Evolutionary conservation across 2,113 vertebrate species (phyloP), one percentile per base, ranked within the genome.

Genomic region (Tetrax tetrax): DNA sequence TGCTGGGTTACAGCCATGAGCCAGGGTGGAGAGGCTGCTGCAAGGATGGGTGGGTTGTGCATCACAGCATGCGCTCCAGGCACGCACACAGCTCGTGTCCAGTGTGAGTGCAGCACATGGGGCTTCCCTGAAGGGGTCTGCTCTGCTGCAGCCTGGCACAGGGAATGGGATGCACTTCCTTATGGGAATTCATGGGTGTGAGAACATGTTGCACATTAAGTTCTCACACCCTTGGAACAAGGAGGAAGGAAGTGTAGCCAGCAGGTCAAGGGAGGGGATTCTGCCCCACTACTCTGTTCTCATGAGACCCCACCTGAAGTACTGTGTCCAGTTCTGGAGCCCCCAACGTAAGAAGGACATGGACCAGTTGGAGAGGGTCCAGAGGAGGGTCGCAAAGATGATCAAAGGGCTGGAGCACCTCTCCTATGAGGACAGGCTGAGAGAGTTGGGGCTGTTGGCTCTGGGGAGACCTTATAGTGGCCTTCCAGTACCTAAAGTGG

Each of bases 81-180:
- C 63, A 20, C 5, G 1, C 2, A 14, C 7, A 5, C 0, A 0
- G 35, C 23, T 84, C 0, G 0, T 12, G 19, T 51, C 61, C 35
- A 17, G 21, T 45, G 24, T 22, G 24, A 57, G 51, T 22, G 13
- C 28, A 65, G 37, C 14, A 48, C 27, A 38, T 43, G 17, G 31
- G 51, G 5, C n/a, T 82, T 11, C 12, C 12, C 11, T 1, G 4
- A 8, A 54, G 21, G 6, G 18, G 10, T 21, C 29, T 48, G 20
- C 37, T 87, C 45, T 81, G 27, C 47, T 59, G 60, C 59, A 78
- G 18, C 29, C 47, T 2, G 0, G 9, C 45, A 12, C 43, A 33
- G 33, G 29, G 31, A 79, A 43, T 1, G 15, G 29, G 33, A 64
- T 79, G 21, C 8, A 1, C 14, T 28, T 82, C 43, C 38, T 71